Evolutionary conservation across 2,113 vertebrate genomes (phyloP).

Genomic region (Hypanus sabinus): DNA sequence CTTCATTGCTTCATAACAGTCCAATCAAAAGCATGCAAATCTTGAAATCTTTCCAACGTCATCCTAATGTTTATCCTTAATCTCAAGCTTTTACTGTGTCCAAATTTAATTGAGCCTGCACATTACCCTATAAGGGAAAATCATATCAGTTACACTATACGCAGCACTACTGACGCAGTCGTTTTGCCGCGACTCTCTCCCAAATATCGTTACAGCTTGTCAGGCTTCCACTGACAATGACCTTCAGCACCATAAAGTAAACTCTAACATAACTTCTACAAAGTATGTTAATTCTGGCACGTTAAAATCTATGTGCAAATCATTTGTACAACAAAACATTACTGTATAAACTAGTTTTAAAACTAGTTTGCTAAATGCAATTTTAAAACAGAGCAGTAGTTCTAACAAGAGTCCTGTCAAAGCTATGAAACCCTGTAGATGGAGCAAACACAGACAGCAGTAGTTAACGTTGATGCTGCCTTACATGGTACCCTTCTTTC

Average conservation of each 20-base stretch:
- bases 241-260: no score
- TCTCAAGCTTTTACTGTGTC: neutral
- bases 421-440: neutral
- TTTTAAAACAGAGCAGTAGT: neutral
- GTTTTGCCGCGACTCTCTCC: neutral
- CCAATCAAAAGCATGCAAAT: neutral
- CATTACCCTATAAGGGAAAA: constrained; percentile 12
- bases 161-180: neutral
- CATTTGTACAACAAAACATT: neutral
- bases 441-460: neutral
- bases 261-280: neutral
- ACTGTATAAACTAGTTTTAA: neutral
- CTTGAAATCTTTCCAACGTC: neutral
- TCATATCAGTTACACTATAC: neutral
- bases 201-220: neutral
- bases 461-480: neutral
- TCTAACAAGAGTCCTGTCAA: neutral
- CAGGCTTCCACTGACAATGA: neutral
- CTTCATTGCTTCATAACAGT: neutral
- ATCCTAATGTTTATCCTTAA: neutral
- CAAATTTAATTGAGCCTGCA: constrained; percentile 1
- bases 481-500: neutral
- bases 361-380: neutral
- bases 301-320: neutral
- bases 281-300: neutral